Base-by-base conservation (phyloP, 2,113 vertebrate genomes). In the Centrocercus urophasianus region DNA sequence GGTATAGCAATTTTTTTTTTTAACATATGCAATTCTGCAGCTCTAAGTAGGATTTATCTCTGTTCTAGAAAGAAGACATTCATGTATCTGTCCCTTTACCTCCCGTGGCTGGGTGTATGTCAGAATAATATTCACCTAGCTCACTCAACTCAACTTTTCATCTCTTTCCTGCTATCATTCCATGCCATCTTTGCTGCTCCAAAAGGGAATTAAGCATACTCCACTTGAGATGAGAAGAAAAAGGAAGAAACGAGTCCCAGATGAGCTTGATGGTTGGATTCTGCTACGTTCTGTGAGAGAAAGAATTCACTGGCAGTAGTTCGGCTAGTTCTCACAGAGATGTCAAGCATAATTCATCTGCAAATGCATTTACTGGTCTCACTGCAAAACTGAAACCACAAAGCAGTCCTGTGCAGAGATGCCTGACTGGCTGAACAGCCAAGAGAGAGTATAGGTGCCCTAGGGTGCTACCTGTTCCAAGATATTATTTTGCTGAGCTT, bases 191-290 rank as follows among this genome's bases (percentile, higher is more conserved):
- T 6, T 54, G 5, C 13, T 78, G 15, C 30, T 90, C 20, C 2
- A 5, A 57, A 27, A 73, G 8, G 8, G 22, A 20, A 77, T 79
- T 73, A 91, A 65, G 13, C 14, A 83, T 67, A 43, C 14, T 80
- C 54, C n/a, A 75, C 4, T 22, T 88, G 25, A 20, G 34, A 52
- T 43, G 43, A 93, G 28, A 71, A 85, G 25, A 2, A 57, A 84
- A 86, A 88, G 24, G 50, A 82, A 79, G 24, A 89, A 95, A 71
- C 59, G 27, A 56, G 5, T 66, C 59, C 45, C 63, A 87, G 72
- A 72, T 85, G 5, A 89, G 54, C 15, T 25, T 83, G 61, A 70
- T 20, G 67, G 48, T 66, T 91, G 85, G 73, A 80, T 88, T 89
- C 72, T 85, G 45, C 21, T 76, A 0, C 24, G 7, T 85, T 73